Base-by-base conservation (phyloP, 2,888 invertebrate species). In the Tholera decimalis region DNA sequence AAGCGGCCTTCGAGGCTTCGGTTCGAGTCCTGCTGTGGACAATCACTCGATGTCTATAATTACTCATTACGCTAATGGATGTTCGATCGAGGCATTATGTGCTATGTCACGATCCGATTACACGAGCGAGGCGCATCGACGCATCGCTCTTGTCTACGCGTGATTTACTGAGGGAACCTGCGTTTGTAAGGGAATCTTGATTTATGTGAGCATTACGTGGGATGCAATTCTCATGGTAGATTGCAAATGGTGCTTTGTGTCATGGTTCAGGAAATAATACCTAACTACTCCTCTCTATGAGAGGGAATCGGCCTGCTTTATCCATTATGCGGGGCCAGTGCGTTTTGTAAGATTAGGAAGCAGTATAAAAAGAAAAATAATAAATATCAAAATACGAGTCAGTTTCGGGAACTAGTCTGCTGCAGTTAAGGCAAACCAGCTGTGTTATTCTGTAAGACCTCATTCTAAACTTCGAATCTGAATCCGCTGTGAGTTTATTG, bases 41-140 rank as follows among this genome's bases (percentile, higher is more conserved):
- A 85, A 87, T 88, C 88, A 79, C 88, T 86, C 78, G 83, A 83
- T 85, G 83, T 79, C 88, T 88, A 84, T 91, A 92, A 92, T 93
- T 92, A 91, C 88, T 92, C 89, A 92, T 91, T 91, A 93, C 82
- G 78, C 84, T 92, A 93, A 93, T 93, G 91, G 91, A 89, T 87
- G 85, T 87, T 79, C 84, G 85, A 91, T 91, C 77, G 41, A 30
- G 26, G 82, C 69, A 85, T 88, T 88, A 85, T 87, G 80, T 83
- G 83, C 85, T 86, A 87, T 91, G 90, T 92, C 93, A 93, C 90
- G 92, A 92, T 81, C 85, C 69, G 65, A 84, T 85, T 80, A 77
- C 75, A 80, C 81, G 82, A 77, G 60, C 33, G 71, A 37, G 20
- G 35, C 33, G 53, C 77, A 54, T 54, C 57, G 18, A 22, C 30